These are phyloP conservation scores for Cylloceria caligata DNA, from an alignment of 2,888 invertebrate genomes.

Conservation along the genomic window DNA sequence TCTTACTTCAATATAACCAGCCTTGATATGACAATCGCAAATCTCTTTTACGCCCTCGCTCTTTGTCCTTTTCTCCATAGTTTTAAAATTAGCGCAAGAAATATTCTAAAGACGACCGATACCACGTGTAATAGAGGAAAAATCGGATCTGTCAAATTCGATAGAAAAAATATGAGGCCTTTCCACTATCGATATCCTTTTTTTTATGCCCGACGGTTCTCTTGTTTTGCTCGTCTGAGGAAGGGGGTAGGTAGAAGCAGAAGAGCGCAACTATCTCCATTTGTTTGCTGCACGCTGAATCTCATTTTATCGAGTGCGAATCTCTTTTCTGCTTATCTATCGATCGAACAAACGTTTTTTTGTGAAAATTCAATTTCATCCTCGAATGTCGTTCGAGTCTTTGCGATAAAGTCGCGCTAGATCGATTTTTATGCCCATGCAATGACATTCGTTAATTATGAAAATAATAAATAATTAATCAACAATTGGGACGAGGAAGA, in stretches of 20 bases:
- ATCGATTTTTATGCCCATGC: constrained; percentile 10
- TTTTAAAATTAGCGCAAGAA: constrained; percentile 76
- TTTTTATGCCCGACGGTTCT: constrained; percentile 44
- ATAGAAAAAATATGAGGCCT: constrained; percentile 79
- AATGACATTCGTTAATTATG: constrained; percentile 55
- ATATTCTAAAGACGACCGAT: constrained; percentile 79
- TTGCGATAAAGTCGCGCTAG: neutral
- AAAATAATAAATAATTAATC: constrained; percentile 38
- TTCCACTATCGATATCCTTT: constrained; percentile 63
- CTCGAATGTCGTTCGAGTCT: constrained; percentile 38
- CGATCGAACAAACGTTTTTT: constrained; percentile 50
- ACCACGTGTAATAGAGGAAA: constrained; percentile 78
- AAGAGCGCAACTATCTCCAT: constrained; percentile 31
- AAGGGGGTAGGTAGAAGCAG: constrained; percentile 50
- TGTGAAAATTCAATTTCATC: constrained; percentile 51
- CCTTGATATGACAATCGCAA: constrained; percentile 84
- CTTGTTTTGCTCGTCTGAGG: constrained; percentile 42
- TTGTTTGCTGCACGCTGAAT: constrained; percentile 30
- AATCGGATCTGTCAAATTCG: constrained; percentile 69
- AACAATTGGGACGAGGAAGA: constrained; percentile 52
- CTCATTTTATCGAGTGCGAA: constrained; percentile 43
- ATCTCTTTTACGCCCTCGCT: constrained; percentile 65
- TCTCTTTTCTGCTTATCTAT: constrained; percentile 42
- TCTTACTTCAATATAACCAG: constrained; percentile 82
- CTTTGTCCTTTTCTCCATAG: constrained; percentile 41